These are phyloP conservation scores for Nasonia vitripennis DNA, from an alignment of 1,140 invertebrate genomes.

Conservation along the genomic window DNA sequence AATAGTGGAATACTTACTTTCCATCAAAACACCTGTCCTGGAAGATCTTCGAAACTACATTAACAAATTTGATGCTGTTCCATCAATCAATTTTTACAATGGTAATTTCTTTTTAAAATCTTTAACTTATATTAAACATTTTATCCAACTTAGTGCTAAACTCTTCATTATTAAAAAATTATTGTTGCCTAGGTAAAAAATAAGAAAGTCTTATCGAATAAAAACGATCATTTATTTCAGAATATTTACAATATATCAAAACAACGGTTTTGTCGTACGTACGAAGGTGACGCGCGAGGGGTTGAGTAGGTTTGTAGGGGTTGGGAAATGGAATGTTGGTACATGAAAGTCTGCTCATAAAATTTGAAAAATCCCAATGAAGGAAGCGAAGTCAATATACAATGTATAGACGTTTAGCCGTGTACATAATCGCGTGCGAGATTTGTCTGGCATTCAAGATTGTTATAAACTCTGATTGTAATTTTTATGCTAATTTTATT, in stretches of 20 bases:
- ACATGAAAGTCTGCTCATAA: slow-evolving; percentile 51
- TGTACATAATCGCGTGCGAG: slow-evolving; percentile 20
- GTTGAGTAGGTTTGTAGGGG: slow-evolving; percentile 17
- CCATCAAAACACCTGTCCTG: slow-evolving; percentile 44
- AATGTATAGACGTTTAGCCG: slow-evolving; percentile 25
- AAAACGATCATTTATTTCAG: slow-evolving; percentile 73
- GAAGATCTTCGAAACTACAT: slow-evolving; percentile 54
- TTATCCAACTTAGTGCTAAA: too few relatives aligned
- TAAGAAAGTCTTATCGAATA: slow-evolving; percentile 61
- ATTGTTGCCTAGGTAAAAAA: background rate
- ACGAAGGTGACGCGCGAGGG: slow-evolving; percentile 49
- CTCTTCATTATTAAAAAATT: background rate
- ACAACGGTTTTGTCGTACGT: slow-evolving; percentile 62
- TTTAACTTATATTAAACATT: background rate
- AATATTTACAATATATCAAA: slow-evolving; percentile 73
- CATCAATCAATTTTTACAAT: slow-evolving; percentile 56
- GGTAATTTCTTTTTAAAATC: slow-evolving; percentile 55
- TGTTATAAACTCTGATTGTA: slow-evolving; percentile 48
- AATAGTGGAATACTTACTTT: slow-evolving; percentile 59
- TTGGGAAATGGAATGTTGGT: slow-evolving; percentile 12
- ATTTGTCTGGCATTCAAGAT: slow-evolving; percentile 27
- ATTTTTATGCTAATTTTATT: slow-evolving; percentile 12
- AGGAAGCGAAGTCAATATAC: slow-evolving; percentile 23
- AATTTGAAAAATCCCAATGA: slow-evolving; percentile 54
- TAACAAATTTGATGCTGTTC: slow-evolving; percentile 43